Percentiles rank a stretch among this genome's conserved stretches.
Conservation (phyloP, 2,797 vertebrate species). For the Babyrousa celebensis region DNA sequence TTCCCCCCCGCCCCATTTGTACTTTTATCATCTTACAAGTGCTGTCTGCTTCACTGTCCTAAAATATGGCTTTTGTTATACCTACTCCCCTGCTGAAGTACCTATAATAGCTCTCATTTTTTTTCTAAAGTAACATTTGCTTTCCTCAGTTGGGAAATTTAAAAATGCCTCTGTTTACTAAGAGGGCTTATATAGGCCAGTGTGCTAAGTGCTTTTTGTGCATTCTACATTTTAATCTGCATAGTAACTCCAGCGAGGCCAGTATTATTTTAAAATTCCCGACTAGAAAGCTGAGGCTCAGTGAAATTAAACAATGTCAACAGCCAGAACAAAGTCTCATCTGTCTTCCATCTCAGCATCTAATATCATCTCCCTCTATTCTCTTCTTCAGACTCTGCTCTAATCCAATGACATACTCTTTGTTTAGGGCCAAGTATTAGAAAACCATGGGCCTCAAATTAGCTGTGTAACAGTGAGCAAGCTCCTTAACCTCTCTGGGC, state of each 20-base stretch:
- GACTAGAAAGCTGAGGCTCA: slow-evolving; percentile 7
- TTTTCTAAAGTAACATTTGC: neutral
- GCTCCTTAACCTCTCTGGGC: slow-evolving; percentile 6
- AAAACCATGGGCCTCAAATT: slow-evolving; percentile 6
- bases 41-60: neutral
- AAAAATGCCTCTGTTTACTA: slow-evolving; percentile 42
- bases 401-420: neutral
- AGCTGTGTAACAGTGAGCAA: neutral
- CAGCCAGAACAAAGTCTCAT: neutral
- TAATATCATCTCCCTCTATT: neutral
- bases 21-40: neutral
- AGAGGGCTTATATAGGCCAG: neutral
- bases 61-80: slow-evolving; percentile 24
- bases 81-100: neutral
- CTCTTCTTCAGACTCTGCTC: neutral
- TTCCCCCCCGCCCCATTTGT: neutral
- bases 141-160: slow-evolving; percentile 47
- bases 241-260: neutral
- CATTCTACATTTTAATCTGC: slow-evolving; percentile 20
- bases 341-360: neutral
- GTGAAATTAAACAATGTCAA: slow-evolving; percentile 26
- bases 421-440: neutral
- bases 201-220: neutral
- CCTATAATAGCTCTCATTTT: neutral
- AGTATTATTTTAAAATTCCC: slow-evolving; percentile 56